Base-by-base conservation (phyloP, 64 coral and sea anemone genomes). In the Montipora foliosa region DNA sequence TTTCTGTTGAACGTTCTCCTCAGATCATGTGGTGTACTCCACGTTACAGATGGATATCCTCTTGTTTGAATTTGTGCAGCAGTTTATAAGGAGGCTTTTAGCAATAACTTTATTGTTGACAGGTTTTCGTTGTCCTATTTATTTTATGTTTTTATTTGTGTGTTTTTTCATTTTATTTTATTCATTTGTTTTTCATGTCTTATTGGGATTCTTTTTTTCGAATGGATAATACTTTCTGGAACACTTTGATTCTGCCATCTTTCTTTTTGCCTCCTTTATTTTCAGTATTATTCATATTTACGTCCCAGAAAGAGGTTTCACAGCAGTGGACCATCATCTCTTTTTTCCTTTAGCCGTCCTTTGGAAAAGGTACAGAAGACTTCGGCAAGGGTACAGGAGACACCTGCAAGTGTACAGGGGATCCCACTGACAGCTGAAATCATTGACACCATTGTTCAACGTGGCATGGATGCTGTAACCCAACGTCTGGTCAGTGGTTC, bases 61-160 rank as follows among this genome's bases (percentile, higher is more conserved):
- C 5, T 74, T 74, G n/a, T 25, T n/a, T 37, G 72, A 21, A 74
- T 74, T 74, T 21, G 72, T 74, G 17, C 72, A 0, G 67, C 72
- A 21, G 22, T 44, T 74, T 37, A 21, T 74, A 74, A 21, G 20
- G 20, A 21, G 20, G 72, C 72, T 21, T 21, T 74, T 74, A 74
- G 72, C 72, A 5, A 44, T n/a, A 21, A 74, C n/a, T 37, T n/a
- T 74, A 71, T 74, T 0, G 8, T 21, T 74, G 72, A 74, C 20
- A 74, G 72, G 72, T 21, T 74, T 74, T 74, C 72, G 24, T 74
- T 74, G 72, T n/a, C 72, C 67, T 71, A 71, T 71, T 71, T 13
- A 71, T 19, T 19, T 74, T 25, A 44, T 74, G 20, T 8, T 74
- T 74, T 74, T 74, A 21, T 74, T 74, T 74, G 4, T 74, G 67